These are phyloP conservation scores for Epiblema foenella DNA, from an alignment of 2,888 invertebrate genomes.

Conservation along the genomic window DNA sequence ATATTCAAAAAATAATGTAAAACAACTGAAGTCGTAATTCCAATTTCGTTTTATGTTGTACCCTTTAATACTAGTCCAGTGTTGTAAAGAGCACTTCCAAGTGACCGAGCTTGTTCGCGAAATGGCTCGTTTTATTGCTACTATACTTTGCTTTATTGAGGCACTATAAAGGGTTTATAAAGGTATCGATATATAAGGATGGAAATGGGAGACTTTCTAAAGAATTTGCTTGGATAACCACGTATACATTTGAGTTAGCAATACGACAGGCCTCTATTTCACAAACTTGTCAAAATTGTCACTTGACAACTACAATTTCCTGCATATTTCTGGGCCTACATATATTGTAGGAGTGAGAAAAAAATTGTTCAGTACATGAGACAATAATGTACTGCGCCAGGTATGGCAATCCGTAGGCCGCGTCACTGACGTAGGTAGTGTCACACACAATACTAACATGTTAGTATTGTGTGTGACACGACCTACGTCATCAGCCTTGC, in stretches of 20 bases:
- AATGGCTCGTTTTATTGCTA: constrained; percentile 20
- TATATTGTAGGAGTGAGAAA: too few relatives aligned
- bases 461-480: too few relatives aligned
- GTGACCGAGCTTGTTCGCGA: constrained; percentile 16
- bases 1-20: not conserved
- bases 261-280: not conserved
- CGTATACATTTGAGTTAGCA: not conserved
- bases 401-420: too few relatives aligned
- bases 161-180: constrained; percentile 3
- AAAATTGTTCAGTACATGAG: too few relatives aligned
- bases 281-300: not conserved
- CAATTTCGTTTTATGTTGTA: constrained; percentile 7
- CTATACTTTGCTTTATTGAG: constrained; percentile 24
- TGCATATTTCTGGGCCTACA: too few relatives aligned
- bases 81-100: constrained; percentile 22
- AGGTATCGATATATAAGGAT: not conserved
- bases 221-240: not conserved
- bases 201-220: constrained; percentile 7
- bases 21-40: not conserved
- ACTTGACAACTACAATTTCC: not conserved
- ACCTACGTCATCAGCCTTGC: too few relatives aligned
- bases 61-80: constrained; percentile 16
- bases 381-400: too few relatives aligned
- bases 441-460: too few relatives aligned
- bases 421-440: too few relatives aligned